Base-by-base conservation (phyloP, 1,140 invertebrate genomes). In the Bombus cullumanus region DNA sequence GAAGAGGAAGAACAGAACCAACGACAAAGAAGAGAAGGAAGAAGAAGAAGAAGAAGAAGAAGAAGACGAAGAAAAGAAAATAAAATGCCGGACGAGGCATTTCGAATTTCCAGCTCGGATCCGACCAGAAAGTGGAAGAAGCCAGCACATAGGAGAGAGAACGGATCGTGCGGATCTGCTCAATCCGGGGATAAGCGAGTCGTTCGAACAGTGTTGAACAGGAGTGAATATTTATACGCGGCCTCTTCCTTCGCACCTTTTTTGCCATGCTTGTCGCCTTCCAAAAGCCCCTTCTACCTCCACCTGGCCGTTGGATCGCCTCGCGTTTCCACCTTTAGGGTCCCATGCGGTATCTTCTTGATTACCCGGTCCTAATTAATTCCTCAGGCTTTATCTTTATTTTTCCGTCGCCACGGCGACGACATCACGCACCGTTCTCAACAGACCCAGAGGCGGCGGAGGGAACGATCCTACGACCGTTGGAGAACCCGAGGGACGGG, bases 331-430 rank as follows among this genome's bases (percentile, higher is more conserved):
- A 79, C 90, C 81, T 85, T 85, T 68, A 28, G 43, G 78, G 82
- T 43, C 75, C 77, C 86, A 86, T 85, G 90, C 90, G 92, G 90
- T 94, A 94, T 94, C 94, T 94, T 89, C 91, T 94, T 94, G 93
- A 94, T 94, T 94, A 93, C 91, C 92, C 81, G 93, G 91, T 92
- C 92, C 93, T 94, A 94, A 94, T 94, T 94, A 94, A 94, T 94
- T 94, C 94, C 91, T 94, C 92, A 93, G 89, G 89, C 91, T 94
- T 94, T 94, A 94, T 94, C 93, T 93, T 93, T 91, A 91, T 92
- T 94, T 93, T 93, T 93, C 59, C 72, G 72, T 81, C 41, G 66
- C 74, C 85, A 9, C 62, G 81, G 47, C 81, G 85, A 72, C 84
- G 81, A 81, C 87, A 80, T 47, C 64, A 73, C 86, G 86, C 13